Evolutionary conservation across 2,888 invertebrate species (phyloP).

Genomic region (Eupithecia insigniata): DNA sequence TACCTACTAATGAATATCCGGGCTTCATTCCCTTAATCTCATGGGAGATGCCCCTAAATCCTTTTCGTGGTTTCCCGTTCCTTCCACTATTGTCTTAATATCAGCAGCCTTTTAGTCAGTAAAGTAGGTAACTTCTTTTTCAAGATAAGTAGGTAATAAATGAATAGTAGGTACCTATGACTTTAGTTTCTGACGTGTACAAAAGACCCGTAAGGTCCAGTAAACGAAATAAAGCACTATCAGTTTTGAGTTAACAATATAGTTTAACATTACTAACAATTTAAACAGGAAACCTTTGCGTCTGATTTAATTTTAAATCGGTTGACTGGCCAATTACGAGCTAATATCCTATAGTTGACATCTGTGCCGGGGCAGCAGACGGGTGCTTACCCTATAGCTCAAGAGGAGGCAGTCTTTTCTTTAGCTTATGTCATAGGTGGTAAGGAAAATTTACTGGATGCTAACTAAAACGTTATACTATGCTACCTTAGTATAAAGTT

Average conservation of each 20-base stretch:
- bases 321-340: slow-evolving; percentile 49
- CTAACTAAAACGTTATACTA: too few species aligned
- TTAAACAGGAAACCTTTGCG: slow-evolving; percentile 27
- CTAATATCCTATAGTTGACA: slow-evolving; percentile 66
- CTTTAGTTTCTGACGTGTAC: too few species aligned
- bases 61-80: background rate
- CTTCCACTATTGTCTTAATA: background rate
- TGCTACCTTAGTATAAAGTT: too few species aligned
- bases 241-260: too few species aligned
- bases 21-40: background rate
- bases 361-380: slow-evolving; percentile 53
- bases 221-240: too few species aligned
- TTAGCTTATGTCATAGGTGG: background rate
- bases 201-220: too few species aligned
- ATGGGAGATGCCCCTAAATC: background rate
- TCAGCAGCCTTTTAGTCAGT: background rate
- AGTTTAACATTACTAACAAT: background rate
- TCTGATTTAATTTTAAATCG: slow-evolving; percentile 67
- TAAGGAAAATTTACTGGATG: background rate
- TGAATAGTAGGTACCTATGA: too few species aligned
- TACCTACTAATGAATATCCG: slow-evolving; percentile 8
- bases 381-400: slow-evolving; percentile 19
- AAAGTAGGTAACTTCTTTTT: background rate
- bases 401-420: background rate
- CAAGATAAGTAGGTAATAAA: too few species aligned